Base-by-base conservation (phyloP, 2,888 invertebrate genomes). In the Leptinotarsa peninsularis region DNA sequence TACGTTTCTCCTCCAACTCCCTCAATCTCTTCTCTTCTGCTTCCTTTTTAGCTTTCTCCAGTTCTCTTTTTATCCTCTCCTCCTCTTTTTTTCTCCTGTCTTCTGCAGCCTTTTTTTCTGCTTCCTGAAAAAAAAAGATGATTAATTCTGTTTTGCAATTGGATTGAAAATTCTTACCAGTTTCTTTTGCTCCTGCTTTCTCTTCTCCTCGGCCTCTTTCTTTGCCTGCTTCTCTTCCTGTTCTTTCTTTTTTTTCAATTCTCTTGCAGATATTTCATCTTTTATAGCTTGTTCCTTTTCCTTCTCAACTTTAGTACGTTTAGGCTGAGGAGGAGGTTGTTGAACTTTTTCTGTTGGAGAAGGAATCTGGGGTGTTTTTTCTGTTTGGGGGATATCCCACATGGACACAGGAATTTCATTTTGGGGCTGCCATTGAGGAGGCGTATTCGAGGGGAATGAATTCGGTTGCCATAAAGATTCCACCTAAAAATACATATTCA, bases 71-170 rank as follows among this genome's bases (percentile, higher is more conserved):
- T 69, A 89, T 88, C 82, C 89, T 88, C 74, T 91, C 91, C 76
- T 91, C 90, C 75, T 90, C 90, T 77, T 89, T 90, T 80, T 88
- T 90, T 58, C 87, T 87, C 73, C 90, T 90, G 77, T 91, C 91
- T 76, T 90, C 90, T 68, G 88, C 88, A 7, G 86, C 86, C 79
- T 89, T 89, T 67, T 89, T 89, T 77, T 90, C 91, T n/a, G 88
- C 88, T 79, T 91, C 91, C 79, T 89, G 87, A 49, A 71, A 56
- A 58, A 23, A 15, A 50, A 52, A 4, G 17, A 17, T n/a, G 15
- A 52, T 52, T n/a, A 52, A 52, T 58, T 14, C 23, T 23, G 23
- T 15, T 15, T n/a, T 18, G 1, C 15, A 67, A 49, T 67, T 5
- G 3, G 15, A 67, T 49, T 23, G 18, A 72, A 66, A 23, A 58